Base-by-base conservation (phyloP, 37 sponge, comb jelly and placozoan species). In the Amphimedon queenslandica region DNA sequence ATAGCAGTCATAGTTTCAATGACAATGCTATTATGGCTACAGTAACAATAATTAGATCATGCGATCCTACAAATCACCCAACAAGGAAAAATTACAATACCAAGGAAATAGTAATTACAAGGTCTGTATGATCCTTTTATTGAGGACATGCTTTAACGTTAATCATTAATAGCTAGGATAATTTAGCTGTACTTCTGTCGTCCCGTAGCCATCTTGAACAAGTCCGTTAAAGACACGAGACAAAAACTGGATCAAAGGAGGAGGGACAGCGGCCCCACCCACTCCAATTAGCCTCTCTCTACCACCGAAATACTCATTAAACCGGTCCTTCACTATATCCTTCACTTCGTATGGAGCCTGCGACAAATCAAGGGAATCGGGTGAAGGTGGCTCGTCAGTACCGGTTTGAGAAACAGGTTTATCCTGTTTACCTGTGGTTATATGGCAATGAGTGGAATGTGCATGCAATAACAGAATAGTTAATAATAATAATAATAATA, bases 101-200 rank as follows among this genome's bases (percentile, higher is more conserved):
- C n/a, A n/a, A n/a, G n/a, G n/a, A n/a, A n/a, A n/a, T n/a, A n/a
- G n/a, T n/a, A n/a, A n/a, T n/a, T n/a, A n/a, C n/a, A n/a, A n/a
- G n/a, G n/a, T n/a, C n/a, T n/a, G n/a, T n/a, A n/a, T n/a, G n/a
- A n/a, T n/a, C n/a, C n/a, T n/a, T n/a, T n/a, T n/a, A n/a, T n/a
- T n/a, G n/a, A n/a, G n/a, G n/a, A n/a, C n/a, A n/a, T n/a, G n/a
- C n/a, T n/a, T n/a, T n/a, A n/a, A n/a, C n/a, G n/a, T n/a, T n/a
- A n/a, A n/a, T n/a, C n/a, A n/a, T n/a, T n/a, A n/a, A n/a, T n/a
- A n/a, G n/a, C n/a, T n/a, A n/a, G n/a, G n/a, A n/a, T n/a, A n/a
- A n/a, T n/a, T n/a, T n/a, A n/a, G n/a, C n/a, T 58, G 27, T 42
- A 86, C 87, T 72, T 86, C 87, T 29, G 87, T 86, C 2, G 87